A percentile compares a stretch with the other conserved stretches of the same genome.
phyloP scores from a whole-genome alignment of 2,797 vertebrate genomes.

The Pempheris klunzingeri region DNA sequence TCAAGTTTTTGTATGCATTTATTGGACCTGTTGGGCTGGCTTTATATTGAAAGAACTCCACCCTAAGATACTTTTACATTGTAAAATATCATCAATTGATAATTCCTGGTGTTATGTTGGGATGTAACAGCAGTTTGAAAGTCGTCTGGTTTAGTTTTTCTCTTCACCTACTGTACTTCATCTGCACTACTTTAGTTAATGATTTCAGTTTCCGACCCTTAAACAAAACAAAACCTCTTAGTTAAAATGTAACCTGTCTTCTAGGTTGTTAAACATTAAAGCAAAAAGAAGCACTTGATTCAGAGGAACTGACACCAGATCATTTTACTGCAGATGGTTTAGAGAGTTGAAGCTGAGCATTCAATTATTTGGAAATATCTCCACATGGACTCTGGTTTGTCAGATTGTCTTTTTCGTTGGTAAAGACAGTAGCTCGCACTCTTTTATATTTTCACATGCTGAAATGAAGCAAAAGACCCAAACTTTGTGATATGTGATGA shows the following conservation, averaged over 20 bases:
- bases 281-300: background rate
- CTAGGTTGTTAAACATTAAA: conserved; percentile 19
- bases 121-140: conserved; percentile 32
- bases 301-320: background rate
- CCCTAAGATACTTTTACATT: conserved; percentile 28
- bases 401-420: conserved; percentile 2
- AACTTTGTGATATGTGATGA: background rate
- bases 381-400: background rate
- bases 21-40: conserved; percentile 33
- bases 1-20: conserved; percentile 39
- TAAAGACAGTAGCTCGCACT: background rate
- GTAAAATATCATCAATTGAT: conserved; percentile 35
- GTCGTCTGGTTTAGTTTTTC: conserved; percentile 4
- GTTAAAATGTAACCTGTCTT: background rate
- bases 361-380: conserved; percentile 5
- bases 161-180: background rate
- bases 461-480: background rate
- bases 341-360: no score
- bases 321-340: conserved; percentile 6
- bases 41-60: conserved; percentile 31
- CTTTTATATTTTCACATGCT: background rate
- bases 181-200: conserved; percentile 12
- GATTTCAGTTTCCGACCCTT: conserved; percentile 12
- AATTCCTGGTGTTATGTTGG: conserved; percentile 39
- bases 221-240: background rate